Evolutionary conservation across 2,888 invertebrate genomes (phyloP), one percentile per base, ranked within the genome.

Genomic region (Cephus pygmeus): DNA sequence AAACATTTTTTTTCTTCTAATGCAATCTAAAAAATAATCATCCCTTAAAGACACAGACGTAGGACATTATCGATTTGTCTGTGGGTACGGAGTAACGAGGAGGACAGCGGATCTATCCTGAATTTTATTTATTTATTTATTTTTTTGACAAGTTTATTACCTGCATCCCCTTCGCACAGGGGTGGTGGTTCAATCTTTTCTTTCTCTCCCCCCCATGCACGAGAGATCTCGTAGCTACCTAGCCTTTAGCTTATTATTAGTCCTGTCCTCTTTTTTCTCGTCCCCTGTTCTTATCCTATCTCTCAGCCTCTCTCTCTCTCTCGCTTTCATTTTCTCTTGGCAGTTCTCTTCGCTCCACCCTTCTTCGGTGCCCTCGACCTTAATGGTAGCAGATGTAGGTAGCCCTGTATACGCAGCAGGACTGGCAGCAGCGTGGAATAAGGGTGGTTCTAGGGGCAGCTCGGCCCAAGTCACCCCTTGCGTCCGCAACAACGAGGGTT

Each of bases 381-480:
- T 68, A 40, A 36, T 34, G 69, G 77, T 71, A 76, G 80, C 81
- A 81, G 81, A 81, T 80, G 81, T 77, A 78, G 69, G 76, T 69
- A 31, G n/a, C 15, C n/a, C 68, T 69, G 68, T 71, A 68, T 69
- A 69, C 33, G 34, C 69, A 40, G 56, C 34, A 34, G 74, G 15
- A 68, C 76, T 75, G 33, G 75, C 75, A 69, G 73, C 76, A 71
- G 73, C 69, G 77, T 75, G 76, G 12, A 73, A 75, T 56, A 71
- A 56, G 34, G 69, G 75, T 75, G 34, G 71, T 34, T 68, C 34
- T 30, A 76, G 79, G 77, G 40, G 35, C 56, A 75, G 76, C 77
- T 74, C 69, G 75, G 75, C n/a, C 34, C 34, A 76, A 73, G 69
- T 34, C 73, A 69, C 75, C 79, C 79, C 77, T 76, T 79, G 33